These are phyloP conservation scores for Stegodyphus dumicola DNA, from an alignment of 1,140 invertebrate genomes.

Conservation along the genomic window DNA sequence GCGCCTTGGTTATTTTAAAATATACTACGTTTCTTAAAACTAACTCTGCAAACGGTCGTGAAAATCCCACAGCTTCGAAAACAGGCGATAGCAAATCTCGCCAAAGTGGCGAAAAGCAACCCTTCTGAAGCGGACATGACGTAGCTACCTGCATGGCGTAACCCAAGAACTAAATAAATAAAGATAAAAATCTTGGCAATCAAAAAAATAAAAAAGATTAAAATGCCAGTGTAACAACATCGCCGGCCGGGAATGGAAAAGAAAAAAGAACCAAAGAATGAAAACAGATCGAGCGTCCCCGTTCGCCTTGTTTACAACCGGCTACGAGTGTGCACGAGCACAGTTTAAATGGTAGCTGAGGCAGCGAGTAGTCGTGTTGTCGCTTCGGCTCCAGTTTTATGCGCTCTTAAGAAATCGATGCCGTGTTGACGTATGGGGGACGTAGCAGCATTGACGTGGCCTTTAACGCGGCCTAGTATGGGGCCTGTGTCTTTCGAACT, in stretches of 20 bases:
- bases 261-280: background rate
- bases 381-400: background rate
- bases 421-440: constrained; percentile 37
- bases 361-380: constrained; percentile 2
- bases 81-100: background rate
- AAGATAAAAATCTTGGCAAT: constrained; percentile 12
- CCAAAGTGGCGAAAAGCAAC: constrained; percentile 8
- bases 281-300: constrained; percentile 26
- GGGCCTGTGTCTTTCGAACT: background rate
- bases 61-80: background rate
- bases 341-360: constrained; percentile 32
- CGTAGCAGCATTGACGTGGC: constrained; percentile 10
- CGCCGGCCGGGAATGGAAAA: constrained; percentile 9
- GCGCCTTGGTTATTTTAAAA: too few relatives aligned
- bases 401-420: background rate
- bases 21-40: too few relatives aligned
- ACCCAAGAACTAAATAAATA: constrained; percentile 39
- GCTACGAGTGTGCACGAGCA: background rate
- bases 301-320: constrained; percentile 40
- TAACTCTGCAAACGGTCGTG: too few relatives aligned
- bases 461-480: background rate
- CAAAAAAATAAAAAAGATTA: constrained; percentile 31
- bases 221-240: constrained; percentile 50
- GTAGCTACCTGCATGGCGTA: constrained; percentile 55
- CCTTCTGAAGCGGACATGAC: constrained; percentile 24